Evolutionary conservation across 2,888 invertebrate genomes (phyloP), one percentile per base, ranked within the genome.

Genomic region (Lamellibrachia columna): DNA sequence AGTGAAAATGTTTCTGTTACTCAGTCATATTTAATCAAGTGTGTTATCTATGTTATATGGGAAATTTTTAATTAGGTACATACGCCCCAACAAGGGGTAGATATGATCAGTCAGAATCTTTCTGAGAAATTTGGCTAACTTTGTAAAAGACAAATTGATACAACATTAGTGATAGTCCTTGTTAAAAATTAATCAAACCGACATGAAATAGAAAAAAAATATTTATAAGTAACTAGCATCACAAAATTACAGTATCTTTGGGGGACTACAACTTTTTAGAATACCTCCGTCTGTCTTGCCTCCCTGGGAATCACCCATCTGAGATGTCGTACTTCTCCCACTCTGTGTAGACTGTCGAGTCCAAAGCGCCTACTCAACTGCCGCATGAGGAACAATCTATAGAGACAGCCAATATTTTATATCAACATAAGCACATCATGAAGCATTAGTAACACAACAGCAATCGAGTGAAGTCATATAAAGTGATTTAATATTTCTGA

Each of bases 331-430:
- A 53, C 40, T 8, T 52, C 53, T 7, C 91, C 92, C 15, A 95
- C 91, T 53, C 55, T 92, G n/a, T 94, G 93, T 91, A 95, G 94
- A 15, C 92, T 93, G 93, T 95, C 95, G 52, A 94, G 93, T 11
- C 95, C 95, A 93, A 94, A 95, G 52, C 94, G 92, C n/a, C 95
- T 93, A 92, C 95, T 95, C 22, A 95, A 92, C 92, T 94, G 94
- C 92, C 95, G 95, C 92, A 95, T 93, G 91, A 95, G 93, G 93
- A 94, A 95, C 53, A 94, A 92, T 92, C 95, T 95, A 93, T 0
- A 94, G 93, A 8, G 92, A 91, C 90, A 92, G 52, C 55, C 53
- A n/a, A 91, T 40, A 92, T 11, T 28, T 53, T 91, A 91, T 53
- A 52, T 91, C 52, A 91, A 40, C 28, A 52, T 28, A 6, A 91